Evolutionary conservation across 2,113 vertebrate genomes (phyloP).

Genomic region (Gambusia holbrooki): DNA sequence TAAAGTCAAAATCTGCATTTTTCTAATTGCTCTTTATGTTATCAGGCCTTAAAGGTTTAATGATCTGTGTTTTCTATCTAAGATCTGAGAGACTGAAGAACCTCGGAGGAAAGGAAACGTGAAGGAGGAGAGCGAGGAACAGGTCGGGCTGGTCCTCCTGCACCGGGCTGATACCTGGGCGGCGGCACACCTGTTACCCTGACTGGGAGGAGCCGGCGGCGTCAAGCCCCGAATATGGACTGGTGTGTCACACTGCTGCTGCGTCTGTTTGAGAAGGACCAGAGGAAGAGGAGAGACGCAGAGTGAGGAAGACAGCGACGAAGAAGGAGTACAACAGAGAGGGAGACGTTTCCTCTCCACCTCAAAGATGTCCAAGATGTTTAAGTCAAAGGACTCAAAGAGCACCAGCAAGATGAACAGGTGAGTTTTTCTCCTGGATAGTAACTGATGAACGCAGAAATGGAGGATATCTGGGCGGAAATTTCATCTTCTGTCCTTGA

Average conservation of each 20-base stretch:
- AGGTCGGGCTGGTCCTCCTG: conserved; percentile 73
- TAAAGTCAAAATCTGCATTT: too few relatives aligned
- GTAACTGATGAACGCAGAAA: neutral
- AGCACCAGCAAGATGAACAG: conserved; percentile 60
- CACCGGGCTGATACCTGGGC: conserved; percentile 66
- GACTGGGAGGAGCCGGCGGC: conserved; percentile 71
- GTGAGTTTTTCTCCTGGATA: conserved; percentile 59
- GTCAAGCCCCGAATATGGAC: conserved; percentile 30
- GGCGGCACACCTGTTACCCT: conserved; percentile 71
- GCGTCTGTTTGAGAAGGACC: conserved; percentile 41
- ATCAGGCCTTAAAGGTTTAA: too few relatives aligned
- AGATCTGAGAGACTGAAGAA: conserved; percentile 15
- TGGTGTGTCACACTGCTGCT: conserved; percentile 47
- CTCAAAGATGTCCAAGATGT: conserved; percentile 74
- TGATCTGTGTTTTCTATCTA: neutral
- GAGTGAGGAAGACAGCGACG: conserved; percentile 30
- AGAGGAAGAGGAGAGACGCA: conserved; percentile 42
- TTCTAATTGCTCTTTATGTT: too few relatives aligned
- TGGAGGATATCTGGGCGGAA: conserved; percentile 2
- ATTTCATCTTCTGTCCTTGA: conserved; percentile 47
- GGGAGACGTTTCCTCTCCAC: conserved; percentile 25
- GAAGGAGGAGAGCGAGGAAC: conserved; percentile 60
- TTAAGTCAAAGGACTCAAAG: conserved; percentile 58
- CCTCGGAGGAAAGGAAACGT: conserved; percentile 32
- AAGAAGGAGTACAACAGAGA: conserved; percentile 50